Evolutionary conservation across 2,797 vertebrate genomes (phyloP).

Genomic region (Pipistrellus pipistrellus): DNA sequence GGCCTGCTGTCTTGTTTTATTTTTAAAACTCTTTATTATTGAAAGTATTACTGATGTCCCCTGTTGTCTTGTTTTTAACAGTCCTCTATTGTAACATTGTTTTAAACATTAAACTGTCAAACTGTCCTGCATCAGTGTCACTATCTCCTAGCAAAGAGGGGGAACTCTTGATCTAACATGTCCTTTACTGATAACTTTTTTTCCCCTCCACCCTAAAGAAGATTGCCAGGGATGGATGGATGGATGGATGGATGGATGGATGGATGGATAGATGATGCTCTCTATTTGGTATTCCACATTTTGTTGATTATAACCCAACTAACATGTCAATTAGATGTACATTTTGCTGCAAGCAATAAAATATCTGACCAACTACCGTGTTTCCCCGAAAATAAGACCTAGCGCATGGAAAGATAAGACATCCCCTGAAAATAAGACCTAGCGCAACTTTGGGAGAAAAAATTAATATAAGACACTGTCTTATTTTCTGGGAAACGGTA

Average conservation of each 20-base stretch:
- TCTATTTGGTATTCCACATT: not conserved
- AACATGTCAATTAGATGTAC: not conserved
- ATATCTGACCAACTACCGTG: not conserved
- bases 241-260: not conserved
- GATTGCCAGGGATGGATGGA: not conserved
- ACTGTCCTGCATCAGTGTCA: not conserved
- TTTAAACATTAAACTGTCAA: conserved; percentile 2
- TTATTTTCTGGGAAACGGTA: too few relatives aligned
- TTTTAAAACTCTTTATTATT: too few relatives aligned
- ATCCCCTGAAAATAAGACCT: too few relatives aligned
- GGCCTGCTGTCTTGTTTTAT: not conserved
- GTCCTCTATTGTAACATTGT: not conserved
- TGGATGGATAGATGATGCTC: not conserved
- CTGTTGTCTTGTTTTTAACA: not conserved
- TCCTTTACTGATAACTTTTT: conserved; percentile 12
- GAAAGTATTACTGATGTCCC: too few relatives aligned
- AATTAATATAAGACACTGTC: too few relatives aligned
- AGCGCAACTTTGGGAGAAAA: too few relatives aligned
- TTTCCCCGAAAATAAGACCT: too few relatives aligned
- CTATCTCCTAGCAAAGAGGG: not conserved
- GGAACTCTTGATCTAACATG: not conserved
- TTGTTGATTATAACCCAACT: not conserved
- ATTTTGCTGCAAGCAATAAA: conserved; percentile 15
- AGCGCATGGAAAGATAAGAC: too few relatives aligned
- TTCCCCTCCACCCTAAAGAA: not conserved